Percentiles rank a stretch among this genome's conserved stretches.
These are phyloP conservation scores for Diploptera punctata DNA, from an alignment of 2,888 invertebrate species.

Conservation along the genomic window DNA sequence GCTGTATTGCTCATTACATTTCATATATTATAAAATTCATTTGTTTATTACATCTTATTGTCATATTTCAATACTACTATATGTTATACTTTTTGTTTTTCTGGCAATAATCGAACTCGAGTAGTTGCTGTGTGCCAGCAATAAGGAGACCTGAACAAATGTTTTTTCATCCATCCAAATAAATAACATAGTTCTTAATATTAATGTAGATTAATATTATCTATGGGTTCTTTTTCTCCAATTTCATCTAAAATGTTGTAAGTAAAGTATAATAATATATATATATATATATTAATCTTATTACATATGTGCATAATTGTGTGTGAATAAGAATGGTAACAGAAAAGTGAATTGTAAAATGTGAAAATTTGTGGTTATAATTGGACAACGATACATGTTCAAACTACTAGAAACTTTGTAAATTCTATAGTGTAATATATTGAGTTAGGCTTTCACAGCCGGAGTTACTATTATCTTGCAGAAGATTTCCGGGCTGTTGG, in stretches of 20 bases:
- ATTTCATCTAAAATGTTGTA: neutral
- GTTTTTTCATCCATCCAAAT: neutral
- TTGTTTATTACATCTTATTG: neutral
- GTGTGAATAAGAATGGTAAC: neutral
- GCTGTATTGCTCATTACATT: no score
- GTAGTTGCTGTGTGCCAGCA: slow-evolving; percentile 19
- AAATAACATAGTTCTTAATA: neutral
- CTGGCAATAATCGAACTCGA: slow-evolving; percentile 8
- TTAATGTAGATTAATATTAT: neutral
- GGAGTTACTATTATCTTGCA: no score
- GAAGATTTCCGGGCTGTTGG: no score
- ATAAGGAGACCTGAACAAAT: neutral
- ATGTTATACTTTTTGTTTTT: neutral
- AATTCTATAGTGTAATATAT: no score
- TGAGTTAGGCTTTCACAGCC: no score
- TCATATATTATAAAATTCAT: no score
- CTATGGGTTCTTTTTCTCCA: neutral
- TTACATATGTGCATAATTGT: neutral
- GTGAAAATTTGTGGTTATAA: no score
- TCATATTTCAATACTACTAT: neutral
- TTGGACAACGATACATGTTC: no score
- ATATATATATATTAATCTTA: neutral
- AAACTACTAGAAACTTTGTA: no score
- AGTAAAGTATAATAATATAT: neutral
- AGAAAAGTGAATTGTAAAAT: no score